Evolutionary conservation across 1,140 invertebrate species (phyloP).

Genomic region (Nautilus pompilius): DNA sequence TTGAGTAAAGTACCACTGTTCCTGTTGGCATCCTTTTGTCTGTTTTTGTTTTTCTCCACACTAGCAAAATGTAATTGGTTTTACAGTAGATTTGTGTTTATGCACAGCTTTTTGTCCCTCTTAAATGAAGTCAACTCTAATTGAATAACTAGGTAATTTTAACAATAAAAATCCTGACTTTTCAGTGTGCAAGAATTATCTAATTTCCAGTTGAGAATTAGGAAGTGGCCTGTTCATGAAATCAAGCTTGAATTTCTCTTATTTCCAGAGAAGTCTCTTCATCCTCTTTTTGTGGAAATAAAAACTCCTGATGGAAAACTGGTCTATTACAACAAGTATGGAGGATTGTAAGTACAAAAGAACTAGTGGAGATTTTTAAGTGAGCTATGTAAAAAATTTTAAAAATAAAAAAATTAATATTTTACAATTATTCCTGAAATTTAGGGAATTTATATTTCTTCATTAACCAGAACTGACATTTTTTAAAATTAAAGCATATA

Average conservation of each 20-base stretch:
- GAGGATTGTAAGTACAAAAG: conserved; percentile 49
- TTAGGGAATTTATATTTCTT: no score
- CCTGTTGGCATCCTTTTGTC: no score
- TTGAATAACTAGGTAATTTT: background rate
- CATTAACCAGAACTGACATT: no score
- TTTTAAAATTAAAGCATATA: no score
- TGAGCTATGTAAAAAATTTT: background rate
- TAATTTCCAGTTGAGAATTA: background rate
- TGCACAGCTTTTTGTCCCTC: background rate
- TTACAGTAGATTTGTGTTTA: background rate
- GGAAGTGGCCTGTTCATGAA: no score
- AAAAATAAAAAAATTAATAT: no score
- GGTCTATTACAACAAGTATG: conserved; percentile 61
- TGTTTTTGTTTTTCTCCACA: no score
- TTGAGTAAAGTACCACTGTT: no score
- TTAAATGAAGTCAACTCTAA: background rate
- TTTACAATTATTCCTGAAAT: no score
- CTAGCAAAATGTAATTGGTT: no score
- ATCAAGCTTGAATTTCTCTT: no score
- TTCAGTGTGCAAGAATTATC: background rate
- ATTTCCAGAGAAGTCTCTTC: conserved; percentile 19
- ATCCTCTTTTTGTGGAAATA: conserved; percentile 43
- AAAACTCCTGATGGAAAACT: conserved; percentile 43
- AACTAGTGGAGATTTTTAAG: background rate
- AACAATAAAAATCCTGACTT: background rate